Base-by-base conservation (phyloP, 2,113 vertebrate species). In the Thamnophis sirtalis region DNA sequence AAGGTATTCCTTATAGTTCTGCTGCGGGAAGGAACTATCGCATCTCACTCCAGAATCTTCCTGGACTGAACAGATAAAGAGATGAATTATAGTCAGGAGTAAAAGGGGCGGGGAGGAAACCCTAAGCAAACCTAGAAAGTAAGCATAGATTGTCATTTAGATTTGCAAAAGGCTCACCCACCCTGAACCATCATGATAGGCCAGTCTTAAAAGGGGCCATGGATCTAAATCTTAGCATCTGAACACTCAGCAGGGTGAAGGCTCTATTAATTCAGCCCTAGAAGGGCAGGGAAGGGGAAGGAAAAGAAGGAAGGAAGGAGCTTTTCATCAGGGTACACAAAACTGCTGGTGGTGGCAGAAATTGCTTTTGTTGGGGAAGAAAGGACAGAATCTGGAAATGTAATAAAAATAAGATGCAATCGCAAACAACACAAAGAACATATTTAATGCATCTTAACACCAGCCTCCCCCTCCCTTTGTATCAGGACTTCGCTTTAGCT, bases 351-450 rank as follows among this genome's bases (percentile, higher is more conserved):
- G 94, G 94, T 88, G 92, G 95, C 92, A 86, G 28, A 93, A 94
- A 95, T 91, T 92, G 91, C 94, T 95, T 91, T 94, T 88, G 88
- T 91, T 92, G 53, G 91, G 33, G 56, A 93, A 94, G 55, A 80
- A 95, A 94, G 87, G 94, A 95, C 89, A 91, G 90, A 95, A 94
- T 95, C 38, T 94, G 90, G 60, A 94, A 96, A 38, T 28, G 43
- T 86, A 93, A 87, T 96, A 94, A 96, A 93, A 93, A 95, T 87
- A 88, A 92, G n/a, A 94, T 21, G 28, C 55, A 92, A 91, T 94
- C 92, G 91, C 95, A 96, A 97, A 96, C 86, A 93, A 90, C 91
- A 94, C 90, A 92, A 96, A 96, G 87, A 96, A 89, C 95, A 89
- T 94, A 93, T 94, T 96, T 95, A 95, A 95, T 96, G 94, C 63